Base-by-base conservation (phyloP, 1,140 invertebrate genomes). In the Drosophila sp. region DNA sequence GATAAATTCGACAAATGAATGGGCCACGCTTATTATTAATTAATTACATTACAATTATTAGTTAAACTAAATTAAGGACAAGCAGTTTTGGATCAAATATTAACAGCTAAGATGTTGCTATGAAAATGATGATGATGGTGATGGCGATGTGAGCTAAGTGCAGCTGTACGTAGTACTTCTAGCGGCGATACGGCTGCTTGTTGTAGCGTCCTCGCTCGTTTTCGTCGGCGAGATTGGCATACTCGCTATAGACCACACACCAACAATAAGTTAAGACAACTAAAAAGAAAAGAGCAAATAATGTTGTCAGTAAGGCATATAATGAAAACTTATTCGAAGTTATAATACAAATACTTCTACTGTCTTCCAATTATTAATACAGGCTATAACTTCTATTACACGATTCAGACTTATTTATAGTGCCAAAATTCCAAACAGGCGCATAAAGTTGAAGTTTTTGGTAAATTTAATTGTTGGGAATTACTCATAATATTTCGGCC, bases 211-310 rank as follows among this genome's bases (percentile, higher is more conserved):
- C 93, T 78, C 94, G 90, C 80, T 95, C 93, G 84, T 94, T 93
- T 92, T 96, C 93, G 92, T 96, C 94, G 66, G 94, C 94, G 11
- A 96, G 91, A 72, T 95, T 94, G 70, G 95, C 93, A 82, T 96
- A 97, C 84, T 96, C 96, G 82, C 96, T 96, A 92, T 95, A 96
- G 27, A 96, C 95, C 32, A 97, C 96, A 57, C 95, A 93, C 96
- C 96, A 97, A 50, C 87, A 90, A 95, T 93, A 93, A 95, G 96
- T 65, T 94, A 93, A 91, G 94, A 96, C 50, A 95, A 91, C 79
- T 94, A 50, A 50, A 50, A 50, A 95, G 95, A 93, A 76, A 95
- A 94, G 75, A 70, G 75, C 54, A 91, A 62, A 77, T 79, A 72
- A 17, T 1, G 17, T 17, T 17, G 17, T 17, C 17, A 17, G 17